These are phyloP conservation scores for Pangasius djambal DNA, from an alignment of 2,797 vertebrate species.

Conservation along the genomic window DNA sequence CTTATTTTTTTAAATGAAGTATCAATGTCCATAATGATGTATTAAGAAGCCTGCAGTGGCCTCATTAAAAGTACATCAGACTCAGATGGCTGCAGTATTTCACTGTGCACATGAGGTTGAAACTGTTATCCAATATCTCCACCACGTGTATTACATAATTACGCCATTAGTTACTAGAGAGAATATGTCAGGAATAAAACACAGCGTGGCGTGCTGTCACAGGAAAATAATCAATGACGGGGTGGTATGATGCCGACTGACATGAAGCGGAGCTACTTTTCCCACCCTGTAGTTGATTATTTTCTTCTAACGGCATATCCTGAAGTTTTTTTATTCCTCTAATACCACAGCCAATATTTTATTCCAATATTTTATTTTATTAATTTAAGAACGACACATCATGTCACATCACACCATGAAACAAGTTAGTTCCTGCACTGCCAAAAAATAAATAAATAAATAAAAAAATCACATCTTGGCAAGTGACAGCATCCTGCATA, in stretches of 20 bases:
- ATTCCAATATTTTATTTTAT: background rate
- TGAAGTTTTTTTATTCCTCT: background rate
- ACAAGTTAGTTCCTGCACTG: background rate
- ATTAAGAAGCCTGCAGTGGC: background rate
- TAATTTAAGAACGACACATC: background rate
- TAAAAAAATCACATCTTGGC: background rate
- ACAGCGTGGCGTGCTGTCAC: no score
- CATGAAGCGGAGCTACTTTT: background rate
- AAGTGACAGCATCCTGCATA: background rate
- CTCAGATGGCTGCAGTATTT: background rate
- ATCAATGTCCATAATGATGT: background rate
- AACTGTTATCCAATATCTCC: background rate
- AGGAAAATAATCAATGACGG: background rate
- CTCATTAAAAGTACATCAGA: constrained; percentile 11
- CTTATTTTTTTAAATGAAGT: background rate
- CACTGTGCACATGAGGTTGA: background rate
- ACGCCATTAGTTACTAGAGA: background rate
- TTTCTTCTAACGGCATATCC: background rate
- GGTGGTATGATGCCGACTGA: background rate
- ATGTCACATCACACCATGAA: background rate
- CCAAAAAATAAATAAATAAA: background rate
- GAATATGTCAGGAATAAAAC: background rate
- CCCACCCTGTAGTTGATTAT: background rate
- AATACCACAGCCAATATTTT: background rate
- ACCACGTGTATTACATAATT: background rate